phyloP scores from a whole-genome alignment of 1,140 invertebrate genomes.

The Dinoponera quadriceps region DNA sequence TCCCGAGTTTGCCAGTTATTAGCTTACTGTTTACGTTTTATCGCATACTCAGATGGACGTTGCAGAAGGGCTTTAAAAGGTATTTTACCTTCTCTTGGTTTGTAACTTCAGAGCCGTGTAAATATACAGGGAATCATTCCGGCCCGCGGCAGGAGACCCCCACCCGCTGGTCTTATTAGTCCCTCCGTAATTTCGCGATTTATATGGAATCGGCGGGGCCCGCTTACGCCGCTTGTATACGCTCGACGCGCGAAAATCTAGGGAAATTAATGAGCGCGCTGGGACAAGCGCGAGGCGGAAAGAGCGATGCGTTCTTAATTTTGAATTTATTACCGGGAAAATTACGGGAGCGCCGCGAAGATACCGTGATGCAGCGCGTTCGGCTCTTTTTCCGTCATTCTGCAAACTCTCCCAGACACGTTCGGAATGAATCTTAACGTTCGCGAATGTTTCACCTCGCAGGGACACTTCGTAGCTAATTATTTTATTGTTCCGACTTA shows the following conservation, averaged over 20 bases:
- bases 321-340: constrained; percentile 8
- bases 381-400: not conserved
- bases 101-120: no score
- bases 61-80: no score
- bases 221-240: not conserved
- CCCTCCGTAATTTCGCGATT: constrained; percentile 9
- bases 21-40: no score
- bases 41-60: no score
- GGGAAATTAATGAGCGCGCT: not conserved
- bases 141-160: not conserved
- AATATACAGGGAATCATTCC: no score
- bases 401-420: not conserved
- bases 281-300: not conserved
- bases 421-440: not conserved
- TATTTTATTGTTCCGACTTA: not conserved
- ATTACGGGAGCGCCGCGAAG: not conserved
- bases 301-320: not conserved
- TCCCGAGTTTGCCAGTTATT: no score
- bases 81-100: no score
- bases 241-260: not conserved
- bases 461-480: not conserved
- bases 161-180: constrained; percentile 14
- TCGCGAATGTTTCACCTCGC: not conserved
- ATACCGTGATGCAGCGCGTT: not conserved
- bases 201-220: not conserved